These are phyloP conservation scores for Ormia ochracea DNA, from an alignment of 2,888 invertebrate genomes.

Conservation along the genomic window DNA sequence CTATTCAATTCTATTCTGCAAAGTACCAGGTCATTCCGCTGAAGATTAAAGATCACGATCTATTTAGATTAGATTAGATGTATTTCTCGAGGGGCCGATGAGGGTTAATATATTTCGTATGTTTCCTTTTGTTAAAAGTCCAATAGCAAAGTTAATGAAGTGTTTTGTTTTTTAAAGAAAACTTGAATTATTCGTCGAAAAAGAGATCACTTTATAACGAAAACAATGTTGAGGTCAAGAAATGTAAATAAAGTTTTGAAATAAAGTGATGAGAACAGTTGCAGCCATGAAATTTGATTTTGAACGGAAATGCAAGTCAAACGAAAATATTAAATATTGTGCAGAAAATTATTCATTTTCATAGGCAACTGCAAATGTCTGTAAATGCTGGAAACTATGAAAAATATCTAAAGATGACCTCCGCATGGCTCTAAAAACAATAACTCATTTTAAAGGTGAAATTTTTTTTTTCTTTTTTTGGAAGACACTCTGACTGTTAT, in stretches of 20 bases:
- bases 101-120: background rate
- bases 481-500: no score
- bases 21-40: no score
- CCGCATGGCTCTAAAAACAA: no score
- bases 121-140: background rate
- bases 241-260: background rate
- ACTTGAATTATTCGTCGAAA: background rate
- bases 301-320: constrained; percentile 19
- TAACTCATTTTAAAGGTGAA: no score
- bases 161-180: background rate
- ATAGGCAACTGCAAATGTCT: no score
- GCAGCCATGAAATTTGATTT: background rate
- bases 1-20: no score
- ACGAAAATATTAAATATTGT: background rate
- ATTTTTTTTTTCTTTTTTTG: no score
- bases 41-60: no score
- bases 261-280: background rate
- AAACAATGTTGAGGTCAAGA: constrained; percentile 29
- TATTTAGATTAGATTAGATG: no score
- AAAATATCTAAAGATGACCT: no score
- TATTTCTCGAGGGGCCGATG: no score
- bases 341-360: background rate
- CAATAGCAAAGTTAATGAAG: background rate
- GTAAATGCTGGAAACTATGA: no score
- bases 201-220: background rate